Base-by-base conservation (phyloP, 2,888 invertebrate genomes). In the Julus scandinavius region DNA sequence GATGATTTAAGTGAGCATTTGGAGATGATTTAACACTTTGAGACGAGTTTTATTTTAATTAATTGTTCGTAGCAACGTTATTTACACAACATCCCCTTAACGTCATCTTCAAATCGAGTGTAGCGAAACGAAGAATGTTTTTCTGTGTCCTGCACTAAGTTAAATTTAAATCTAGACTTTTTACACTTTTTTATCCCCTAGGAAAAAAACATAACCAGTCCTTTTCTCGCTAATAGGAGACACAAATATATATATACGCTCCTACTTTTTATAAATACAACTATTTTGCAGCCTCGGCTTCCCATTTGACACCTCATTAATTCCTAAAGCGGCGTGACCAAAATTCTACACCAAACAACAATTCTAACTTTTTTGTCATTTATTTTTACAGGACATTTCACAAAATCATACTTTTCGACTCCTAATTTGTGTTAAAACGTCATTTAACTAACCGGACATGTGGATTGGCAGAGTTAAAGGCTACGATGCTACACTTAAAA, bases 1-100 rank as follows among this genome's bases (percentile, higher is more conserved):
- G 29, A 29, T 29, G 29, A 29, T 29, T 29, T 29, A 29, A 29
- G 29, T 29, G 29, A 29, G 29, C 29, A 29, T 29, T 29, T 49
- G 49, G 49, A 6, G 49, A 9, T 9, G 49, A 49, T 49, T 49
- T 49, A 50, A 50, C 50, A 50, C 50, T 9, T 50, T 50, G 1
- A 50, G 50, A 50, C 50, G 13, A 58, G 15, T 58, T 58, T 58
- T 17, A 17, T 58, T 15, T 58, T 58, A 58, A 58, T 58, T 58
- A 58, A 58, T 58, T 17, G 58, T 58, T 58, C 58, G 58, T 58
- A 58, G 58, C 58, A 17, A 17, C 58, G 58, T 58, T 58, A 58
- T 58, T 58, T 58, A 17, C 58, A 58, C 58, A 58, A 58, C 58
- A 58, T 58, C 58, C 58, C 17, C 58, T 58, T 58, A 58, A 58